Evolutionary conservation across 2,797 vertebrate species (phyloP), one percentile per base, ranked within the genome.

Genomic region (Brachymystax lenok): DNA sequence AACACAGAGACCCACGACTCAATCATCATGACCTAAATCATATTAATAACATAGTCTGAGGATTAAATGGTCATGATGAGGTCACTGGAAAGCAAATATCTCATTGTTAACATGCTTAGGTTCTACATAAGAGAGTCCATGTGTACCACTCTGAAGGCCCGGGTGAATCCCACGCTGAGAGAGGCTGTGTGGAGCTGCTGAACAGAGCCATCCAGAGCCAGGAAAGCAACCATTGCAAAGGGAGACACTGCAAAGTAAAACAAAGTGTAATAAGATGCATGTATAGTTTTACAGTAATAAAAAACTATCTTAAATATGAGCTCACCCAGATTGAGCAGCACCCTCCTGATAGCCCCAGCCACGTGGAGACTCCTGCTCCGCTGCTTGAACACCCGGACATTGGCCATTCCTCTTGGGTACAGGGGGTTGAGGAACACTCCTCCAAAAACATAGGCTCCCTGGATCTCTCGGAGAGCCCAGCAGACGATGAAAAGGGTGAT

Each of bases 141-240:
- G 14, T 82, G 1, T 92, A 99, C 98, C 95, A 94, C 95, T 95
- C 98, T 96, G 85, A 98, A 99, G 78, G 97, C 97, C 92, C 98
- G 94, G 30, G 97, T 96, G 91, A 98, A 96, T 90, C 97, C 98
- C 90, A 98, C 91, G 82, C 95, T 95, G 83, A 98, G 92, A 76
- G 96, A 96, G 73, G 93, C 88, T 0, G 93, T 96, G 87, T 96
- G 95, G 6, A 95, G 92, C 71, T 84, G 88, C 80, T 95, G 92
- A 72, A 99, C 93, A 0, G 97, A 97, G 78, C 51, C 90, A 84
- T 99, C 98, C 90, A 96, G 87, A 4, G 97, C 96, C 85, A 99
- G 94, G 92, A 96, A 99, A 1, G 97, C 97, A 85, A 98, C 95
- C 97, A 99, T 96, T 80, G 93, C 96, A 86, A 99, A 96, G 0